Evolutionary conservation across 2,888 invertebrate genomes (phyloP).

Genomic region (Netelia inedita): DNA sequence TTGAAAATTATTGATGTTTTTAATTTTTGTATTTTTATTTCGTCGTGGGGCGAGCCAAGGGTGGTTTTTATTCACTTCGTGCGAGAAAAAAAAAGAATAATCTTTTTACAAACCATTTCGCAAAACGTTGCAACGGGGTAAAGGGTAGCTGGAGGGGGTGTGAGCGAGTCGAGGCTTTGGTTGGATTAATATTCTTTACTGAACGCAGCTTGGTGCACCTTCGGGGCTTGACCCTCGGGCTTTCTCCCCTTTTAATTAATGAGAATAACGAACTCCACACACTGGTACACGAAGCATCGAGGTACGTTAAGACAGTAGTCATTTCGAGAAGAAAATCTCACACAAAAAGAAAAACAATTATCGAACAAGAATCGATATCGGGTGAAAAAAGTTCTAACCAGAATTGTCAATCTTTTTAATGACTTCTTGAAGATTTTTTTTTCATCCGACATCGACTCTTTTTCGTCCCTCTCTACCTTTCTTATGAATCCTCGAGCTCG

Average conservation of each 20-base stretch:
- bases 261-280: slow-evolving; percentile 54
- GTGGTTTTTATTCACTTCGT: neutral
- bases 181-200: slow-evolving; percentile 58
- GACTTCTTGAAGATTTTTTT: neutral
- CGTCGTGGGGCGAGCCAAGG: neutral
- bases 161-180: slow-evolving; percentile 31
- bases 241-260: slow-evolving; percentile 60
- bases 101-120: neutral
- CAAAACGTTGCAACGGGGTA: slow-evolving; percentile 10
- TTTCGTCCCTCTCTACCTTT: neutral
- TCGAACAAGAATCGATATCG: neutral
- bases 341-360: no score
- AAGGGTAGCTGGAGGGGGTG: neutral
- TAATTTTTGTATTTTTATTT: neutral
- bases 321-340: neutral
- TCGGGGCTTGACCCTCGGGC: slow-evolving; percentile 42
- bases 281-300: slow-evolving; percentile 4
- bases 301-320: neutral
- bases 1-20: neutral
- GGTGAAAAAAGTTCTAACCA: neutral
- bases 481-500: neutral
- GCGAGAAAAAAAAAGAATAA: neutral
- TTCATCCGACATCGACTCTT: neutral
- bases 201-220: slow-evolving; percentile 23
- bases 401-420: neutral